These are phyloP conservation scores for Yasuhikotakia modesta DNA, from an alignment of 2,797 vertebrate species.

Conservation along the genomic window DNA sequence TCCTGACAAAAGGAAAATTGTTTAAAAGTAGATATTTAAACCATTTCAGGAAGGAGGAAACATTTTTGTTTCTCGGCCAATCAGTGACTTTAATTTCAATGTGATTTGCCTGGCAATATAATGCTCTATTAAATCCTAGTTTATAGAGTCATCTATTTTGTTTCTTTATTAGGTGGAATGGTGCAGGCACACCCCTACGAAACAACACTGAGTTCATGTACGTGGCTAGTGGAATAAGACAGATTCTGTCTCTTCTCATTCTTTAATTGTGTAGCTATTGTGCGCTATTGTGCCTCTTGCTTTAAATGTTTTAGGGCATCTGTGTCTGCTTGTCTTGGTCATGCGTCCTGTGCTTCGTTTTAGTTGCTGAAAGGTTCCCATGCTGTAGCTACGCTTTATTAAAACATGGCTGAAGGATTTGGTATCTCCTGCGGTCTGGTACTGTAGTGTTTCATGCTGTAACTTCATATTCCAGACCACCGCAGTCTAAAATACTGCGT, in stretches of 20 bases:
- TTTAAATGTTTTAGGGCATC: conserved; percentile 56
- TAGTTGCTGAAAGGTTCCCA: conserved; percentile 19
- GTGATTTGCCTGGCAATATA: background rate
- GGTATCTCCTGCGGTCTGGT: conserved; percentile 2
- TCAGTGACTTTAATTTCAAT: background rate
- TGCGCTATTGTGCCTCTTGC: conserved; percentile 36
- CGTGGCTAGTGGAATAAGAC: conserved; percentile 73
- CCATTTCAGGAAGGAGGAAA: too few relatives aligned
- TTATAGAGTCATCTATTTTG: conserved; percentile 68
- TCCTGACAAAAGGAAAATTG: background rate
- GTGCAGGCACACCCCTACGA: conserved; percentile 87
- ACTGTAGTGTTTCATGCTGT: conserved; percentile 24
- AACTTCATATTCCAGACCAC: conserved; percentile 77
- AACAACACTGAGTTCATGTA: conserved; percentile 93
- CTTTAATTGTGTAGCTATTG: conserved; percentile 22
- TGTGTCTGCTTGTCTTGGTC: conserved; percentile 38
- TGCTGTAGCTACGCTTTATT: background rate
- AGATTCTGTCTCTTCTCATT: conserved; percentile 35
- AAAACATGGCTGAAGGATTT: background rate
- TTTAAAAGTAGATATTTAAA: background rate
- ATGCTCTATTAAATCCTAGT: background rate
- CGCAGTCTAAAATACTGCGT: conserved; percentile 90
- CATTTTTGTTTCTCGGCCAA: too few relatives aligned
- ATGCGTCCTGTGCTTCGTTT: conserved; percentile 40
- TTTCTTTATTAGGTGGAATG: conserved; percentile 93